These are phyloP conservation scores for Busseola fusca DNA, from an alignment of 2,888 invertebrate species.

Conservation along the genomic window DNA sequence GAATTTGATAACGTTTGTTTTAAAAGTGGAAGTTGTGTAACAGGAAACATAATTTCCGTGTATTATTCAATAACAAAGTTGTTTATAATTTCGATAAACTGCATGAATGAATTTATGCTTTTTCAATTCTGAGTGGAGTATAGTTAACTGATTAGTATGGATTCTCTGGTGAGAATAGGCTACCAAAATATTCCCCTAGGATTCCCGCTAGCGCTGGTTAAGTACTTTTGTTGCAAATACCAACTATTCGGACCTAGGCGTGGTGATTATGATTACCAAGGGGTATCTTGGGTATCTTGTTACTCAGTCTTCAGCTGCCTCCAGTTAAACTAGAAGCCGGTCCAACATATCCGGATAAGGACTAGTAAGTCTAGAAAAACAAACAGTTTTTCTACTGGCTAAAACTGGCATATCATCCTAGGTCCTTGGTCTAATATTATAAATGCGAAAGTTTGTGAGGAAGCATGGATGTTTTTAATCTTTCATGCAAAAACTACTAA, in stretches of 20 bases:
- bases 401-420: not conserved
- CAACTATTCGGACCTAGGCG: not conserved
- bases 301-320: too few species aligned
- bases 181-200: not conserved
- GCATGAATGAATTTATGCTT: conserved; percentile 23
- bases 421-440: too few species aligned
- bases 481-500: too few species aligned
- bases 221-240: too few species aligned
- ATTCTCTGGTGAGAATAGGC: not conserved
- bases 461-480: too few species aligned
- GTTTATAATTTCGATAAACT: conserved; percentile 50
- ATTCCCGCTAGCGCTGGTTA: not conserved
- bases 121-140: conserved; percentile 2
- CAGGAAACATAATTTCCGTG: conserved; percentile 55
- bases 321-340: not conserved
- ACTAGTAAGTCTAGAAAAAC: not conserved
- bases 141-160: not conserved
- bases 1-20: conserved; percentile 51
- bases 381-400: not conserved
- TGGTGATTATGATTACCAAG: not conserved
- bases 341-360: not conserved
- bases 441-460: too few species aligned
- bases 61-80: conserved; percentile 49
- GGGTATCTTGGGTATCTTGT: not conserved
- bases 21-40: conserved; percentile 52